These are phyloP conservation scores for Drosophila falleni DNA, from an alignment of 2,888 invertebrate genomes.

Conservation along the genomic window DNA sequence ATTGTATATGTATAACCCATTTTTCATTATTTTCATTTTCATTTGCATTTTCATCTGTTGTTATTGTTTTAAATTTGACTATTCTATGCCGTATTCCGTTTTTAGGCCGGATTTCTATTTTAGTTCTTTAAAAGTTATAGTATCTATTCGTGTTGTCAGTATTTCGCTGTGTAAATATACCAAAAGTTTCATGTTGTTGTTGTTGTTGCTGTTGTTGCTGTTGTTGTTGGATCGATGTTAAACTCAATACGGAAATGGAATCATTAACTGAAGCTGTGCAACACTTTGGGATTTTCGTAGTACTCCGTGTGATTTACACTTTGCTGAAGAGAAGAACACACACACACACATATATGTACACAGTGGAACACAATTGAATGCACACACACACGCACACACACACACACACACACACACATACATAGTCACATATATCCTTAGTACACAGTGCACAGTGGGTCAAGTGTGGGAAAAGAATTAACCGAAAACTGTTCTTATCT, in stretches of 20 bases:
- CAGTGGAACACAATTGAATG: conserved; percentile 10
- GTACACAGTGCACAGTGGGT: conserved; percentile 51
- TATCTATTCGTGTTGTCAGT: conserved; percentile 23
- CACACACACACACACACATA: neutral
- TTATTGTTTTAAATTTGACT: conserved; percentile 28
- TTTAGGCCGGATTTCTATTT: conserved; percentile 37
- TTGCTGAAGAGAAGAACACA: conserved; percentile 58
- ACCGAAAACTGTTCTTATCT: neutral
- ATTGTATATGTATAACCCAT: conserved; percentile 35
- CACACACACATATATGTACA: conserved; percentile 17
- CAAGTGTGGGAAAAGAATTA: neutral
- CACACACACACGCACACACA: conserved; percentile 10
- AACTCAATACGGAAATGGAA: conserved; percentile 40
- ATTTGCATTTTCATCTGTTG: conserved; percentile 14
- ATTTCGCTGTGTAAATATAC: conserved; percentile 59
- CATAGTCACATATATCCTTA: neutral
- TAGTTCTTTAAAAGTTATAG: conserved; percentile 11
- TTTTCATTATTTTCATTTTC: conserved; percentile 24
- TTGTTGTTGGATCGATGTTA: conserved; percentile 14
- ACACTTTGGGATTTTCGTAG: conserved; percentile 55
- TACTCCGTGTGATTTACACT: conserved; percentile 50
- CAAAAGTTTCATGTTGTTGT: conserved; percentile 45
- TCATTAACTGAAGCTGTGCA: conserved; percentile 47
- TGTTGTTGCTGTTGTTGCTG: conserved; percentile 14
- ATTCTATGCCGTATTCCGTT: conserved; percentile 25